These are phyloP conservation scores for Lagocephalus sceleratus DNA, from an alignment of 2,797 vertebrate species.

Conservation along the genomic window DNA sequence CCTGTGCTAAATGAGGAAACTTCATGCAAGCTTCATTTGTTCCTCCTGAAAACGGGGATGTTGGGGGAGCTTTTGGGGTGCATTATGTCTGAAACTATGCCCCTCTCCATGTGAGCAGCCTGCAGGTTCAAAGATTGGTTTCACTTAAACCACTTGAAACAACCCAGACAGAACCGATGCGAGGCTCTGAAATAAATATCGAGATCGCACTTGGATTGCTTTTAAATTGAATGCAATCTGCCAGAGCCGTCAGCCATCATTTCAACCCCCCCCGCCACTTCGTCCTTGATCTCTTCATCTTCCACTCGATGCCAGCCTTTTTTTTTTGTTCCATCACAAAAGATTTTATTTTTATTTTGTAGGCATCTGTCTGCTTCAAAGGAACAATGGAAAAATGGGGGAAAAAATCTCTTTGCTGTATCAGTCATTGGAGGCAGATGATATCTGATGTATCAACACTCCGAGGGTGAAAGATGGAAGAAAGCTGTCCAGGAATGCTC, in stretches of 20 bases:
- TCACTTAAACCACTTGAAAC: slow-evolving; percentile 68
- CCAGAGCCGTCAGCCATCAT: slow-evolving; percentile 59
- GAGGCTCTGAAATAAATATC: slow-evolving; percentile 64
- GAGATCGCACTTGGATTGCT: slow-evolving; percentile 64
- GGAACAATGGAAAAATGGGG: slow-evolving; percentile 17
- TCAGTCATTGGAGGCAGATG: slow-evolving; percentile 39
- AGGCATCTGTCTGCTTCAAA: slow-evolving; percentile 13
- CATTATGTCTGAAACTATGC: slow-evolving; percentile 44
- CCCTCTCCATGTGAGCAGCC: slow-evolving; percentile 37
- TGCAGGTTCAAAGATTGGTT: slow-evolving; percentile 52
- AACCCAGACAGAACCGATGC: slow-evolving; percentile 42
- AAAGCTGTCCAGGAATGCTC: slow-evolving; percentile 33
- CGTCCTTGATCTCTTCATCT: slow-evolving; percentile 38
- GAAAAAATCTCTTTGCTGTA: slow-evolving; percentile 26
- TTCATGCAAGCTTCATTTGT: slow-evolving; percentile 16
- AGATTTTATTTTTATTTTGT: slow-evolving; percentile 35
- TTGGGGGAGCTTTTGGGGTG: slow-evolving; percentile 34
- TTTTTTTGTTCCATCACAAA: slow-evolving; percentile 54
- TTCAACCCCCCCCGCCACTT: slow-evolving; percentile 1
- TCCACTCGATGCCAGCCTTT: slow-evolving; percentile 53
- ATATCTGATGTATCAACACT: slow-evolving; percentile 42
- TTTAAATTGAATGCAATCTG: slow-evolving; percentile 71
- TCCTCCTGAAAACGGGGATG: slow-evolving; percentile 11
- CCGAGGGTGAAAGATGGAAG: slow-evolving; percentile 35
- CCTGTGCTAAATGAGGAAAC: slow-evolving; percentile 63